Base-by-base conservation (phyloP, 2,113 vertebrate species). In the Heterochromis multidens region DNA sequence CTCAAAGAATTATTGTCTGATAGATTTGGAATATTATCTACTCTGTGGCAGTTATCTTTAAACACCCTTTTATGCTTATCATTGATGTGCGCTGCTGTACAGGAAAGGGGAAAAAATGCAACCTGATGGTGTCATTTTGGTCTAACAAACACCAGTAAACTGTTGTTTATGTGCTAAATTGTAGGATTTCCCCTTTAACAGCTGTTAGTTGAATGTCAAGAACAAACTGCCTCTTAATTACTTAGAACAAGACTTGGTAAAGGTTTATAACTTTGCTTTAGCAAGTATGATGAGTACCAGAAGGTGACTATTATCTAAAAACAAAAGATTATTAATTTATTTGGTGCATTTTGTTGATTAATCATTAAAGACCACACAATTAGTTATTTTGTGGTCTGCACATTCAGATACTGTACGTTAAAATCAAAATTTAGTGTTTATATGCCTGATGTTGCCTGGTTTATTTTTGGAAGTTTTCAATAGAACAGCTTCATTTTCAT, bases 1-100 rank as follows among this genome's bases (percentile, higher is more conserved):
- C 94, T 91, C 90, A 94, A 94, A 94, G 94, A 94, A 92, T 93
- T 93, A 95, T 93, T 93, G 93, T 90, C 91, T 93, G 93, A 94
- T 87, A 93, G 91, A 94, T 95, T 92, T 92, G 82, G 93, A 93
- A 93, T 93, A 94, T 92, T 93, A 94, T 95, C 94, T 94, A 43
- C 88, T 87, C 84, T 77, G 82, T 88, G 67, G 88, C 89, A 86
- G 87, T 93, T 94, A 94, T 94, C 92, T 91, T 93, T 94, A 93
- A 92, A 93, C 90, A 88, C 49, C 88, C 83, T 87, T 91, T 94
- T 86, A 85, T 92, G 85, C 91, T 92, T 88, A 87, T 93, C 89
- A n/a, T 74, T 72, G 13, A 9, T 79, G 83, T 70, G 91, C 67
- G 87, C 67, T 27, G 72, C 87, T 82, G 84, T 78, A 83, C 82